Base-by-base conservation (phyloP, 1,140 invertebrate species). In the Sesamia nonagrioides region DNA sequence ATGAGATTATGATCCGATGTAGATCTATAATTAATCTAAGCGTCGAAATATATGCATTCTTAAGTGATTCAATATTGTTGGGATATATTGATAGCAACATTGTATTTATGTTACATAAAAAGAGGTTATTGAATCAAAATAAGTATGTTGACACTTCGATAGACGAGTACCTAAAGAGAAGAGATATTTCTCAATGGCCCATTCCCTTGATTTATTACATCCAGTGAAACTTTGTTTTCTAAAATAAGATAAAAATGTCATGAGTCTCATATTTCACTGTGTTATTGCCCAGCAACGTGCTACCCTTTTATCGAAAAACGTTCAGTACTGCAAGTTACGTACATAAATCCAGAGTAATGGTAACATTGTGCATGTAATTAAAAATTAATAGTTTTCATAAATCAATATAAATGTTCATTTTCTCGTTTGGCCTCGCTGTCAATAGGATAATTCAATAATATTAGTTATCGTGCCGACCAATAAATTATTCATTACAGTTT, bases 321-420 rank as follows among this genome's bases (percentile, higher is more conserved):
- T 75, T 75, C 56, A 74, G 42, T 78, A 77, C 60, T 72, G 33
- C 52, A 37, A 48, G 52, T 73, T 75, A 18, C 61, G 61, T 61
- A 63, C 40, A 82, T 81, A 80, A 82, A 82, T 77, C 45, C 17
- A 17, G 21, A 13, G 21, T 74, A 85, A 85, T 83, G 66, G 42
- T 48, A 50, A 72, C 79, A 80, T 78, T 78, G 75, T 48, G 18
- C 52, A 6, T 77, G 79, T 84, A 84, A 86, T 86, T 86, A 84
- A 86, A 84, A 81, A 80, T 73, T 84, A 83, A 84, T 82, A 77
- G 80, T 74, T 77, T 48, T 35, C 69, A 86, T 86, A 86, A 86
- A 86, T 86, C 82, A 84, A 82, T 79, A 42, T 48, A 78, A 82
- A 83, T 83, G 74, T 79, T 79, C 79, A 80, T 73, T 69, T 75